phyloP scores from a whole-genome alignment of 2,113 vertebrate genomes.

The Ochotona curzoniae region DNA sequence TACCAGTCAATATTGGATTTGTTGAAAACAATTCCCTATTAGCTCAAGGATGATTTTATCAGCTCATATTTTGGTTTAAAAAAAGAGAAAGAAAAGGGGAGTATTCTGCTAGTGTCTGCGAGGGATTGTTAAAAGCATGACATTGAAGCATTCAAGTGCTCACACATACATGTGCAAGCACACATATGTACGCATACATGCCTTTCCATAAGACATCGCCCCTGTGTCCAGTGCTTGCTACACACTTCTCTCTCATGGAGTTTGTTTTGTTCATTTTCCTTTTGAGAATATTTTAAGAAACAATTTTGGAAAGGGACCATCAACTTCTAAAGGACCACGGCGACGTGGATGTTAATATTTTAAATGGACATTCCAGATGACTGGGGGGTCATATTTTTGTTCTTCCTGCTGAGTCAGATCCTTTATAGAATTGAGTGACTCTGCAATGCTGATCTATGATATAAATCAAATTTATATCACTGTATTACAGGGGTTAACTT shows the following conservation, averaged over 20 bases:
- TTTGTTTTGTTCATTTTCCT: neutral
- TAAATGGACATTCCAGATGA: slow-evolving; percentile 32
- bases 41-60: slow-evolving; percentile 35
- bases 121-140: neutral
- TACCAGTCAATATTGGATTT: slow-evolving; percentile 61
- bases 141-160: neutral
- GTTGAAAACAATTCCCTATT: slow-evolving; percentile 20
- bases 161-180: neutral
- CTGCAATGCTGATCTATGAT: neutral
- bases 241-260: neutral
- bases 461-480: slow-evolving; percentile 4
- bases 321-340: slow-evolving; percentile 28
- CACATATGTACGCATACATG: neutral
- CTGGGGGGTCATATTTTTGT: neutral
- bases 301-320: slow-evolving; percentile 25
- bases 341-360: neutral
- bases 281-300: slow-evolving; percentile 42
- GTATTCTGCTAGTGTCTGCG: neutral
- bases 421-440: slow-evolving; percentile 24
- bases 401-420: slow-evolving; percentile 28
- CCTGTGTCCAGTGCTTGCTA: neutral
- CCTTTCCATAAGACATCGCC: neutral
- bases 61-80: neutral
- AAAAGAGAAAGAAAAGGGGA: neutral
- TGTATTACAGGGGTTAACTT: slow-evolving; percentile 11